Evolutionary conservation across 1,140 invertebrate species (phyloP), one percentile per base, ranked within the genome.

Genomic region (Hermatobates lingyangjiaoensis): DNA sequence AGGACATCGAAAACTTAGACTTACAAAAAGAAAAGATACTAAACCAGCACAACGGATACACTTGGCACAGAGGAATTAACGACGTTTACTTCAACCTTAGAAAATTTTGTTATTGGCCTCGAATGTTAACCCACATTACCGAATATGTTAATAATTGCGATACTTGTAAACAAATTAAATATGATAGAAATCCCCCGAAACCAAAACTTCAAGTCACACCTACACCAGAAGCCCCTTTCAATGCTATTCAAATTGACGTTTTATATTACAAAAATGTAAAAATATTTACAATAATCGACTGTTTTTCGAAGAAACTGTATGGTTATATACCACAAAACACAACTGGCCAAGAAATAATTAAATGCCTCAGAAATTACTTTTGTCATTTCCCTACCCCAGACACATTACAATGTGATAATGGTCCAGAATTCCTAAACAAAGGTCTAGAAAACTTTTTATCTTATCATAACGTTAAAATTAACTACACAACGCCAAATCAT

Each of bases 121-220:
- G 46, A n/a, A 48, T 48, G 46, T 27, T 48, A 3, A 28, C 7
- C 25, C 12, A 27, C n/a, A 48, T 48, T 12, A 28, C 27, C 3
- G 21, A 48, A 28, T n/a, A 10, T n/a, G 21, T 48, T 28, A 28
- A 48, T 48, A 48, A 48, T 48, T 48, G 46, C 27, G 46, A 27
- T 20, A 27, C 21, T 18, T 48, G 24, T 30, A 48, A 48, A 48
- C n/a, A 24, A 48, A 20, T 48, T 5, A 48, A 48, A 28, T 48
- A 48, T 20, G 46, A 48, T 15, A 48, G 46, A 48, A 3, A 48
- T 20, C 46, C 46, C 15, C 24, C 27, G 3, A 48, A 48, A 48
- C 46, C 24, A n/a, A 10, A 27, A 28, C 30, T 28, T 28, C 12
- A 48, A 48, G n/a, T 48, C 18, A 48, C 46, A 3, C 46, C 46